These are phyloP conservation scores for Diaprepes abbreviatus DNA, from an alignment of 2,888 invertebrate species.

Conservation along the genomic window DNA sequence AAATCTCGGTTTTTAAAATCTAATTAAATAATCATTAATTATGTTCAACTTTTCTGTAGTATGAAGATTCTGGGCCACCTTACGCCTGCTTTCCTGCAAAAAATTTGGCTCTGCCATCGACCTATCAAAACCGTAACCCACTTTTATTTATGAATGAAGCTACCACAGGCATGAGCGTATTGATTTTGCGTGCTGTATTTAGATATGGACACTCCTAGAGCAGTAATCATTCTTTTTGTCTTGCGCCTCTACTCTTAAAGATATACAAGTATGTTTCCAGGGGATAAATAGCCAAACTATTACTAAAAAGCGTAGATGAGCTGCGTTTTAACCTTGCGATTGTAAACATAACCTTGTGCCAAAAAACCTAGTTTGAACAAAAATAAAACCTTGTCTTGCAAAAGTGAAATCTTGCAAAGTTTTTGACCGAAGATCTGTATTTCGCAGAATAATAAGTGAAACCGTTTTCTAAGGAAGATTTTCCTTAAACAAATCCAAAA, in stretches of 20 bases:
- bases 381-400: background rate
- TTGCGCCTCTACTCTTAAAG: background rate
- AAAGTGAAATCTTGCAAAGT: too few relatives aligned
- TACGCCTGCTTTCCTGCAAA: too few relatives aligned
- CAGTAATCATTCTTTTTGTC: background rate
- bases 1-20: too few relatives aligned
- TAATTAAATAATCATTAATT: too few relatives aligned
- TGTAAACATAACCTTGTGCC: conserved; percentile 7
- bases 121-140: background rate
- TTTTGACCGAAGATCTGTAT: too few relatives aligned
- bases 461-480: too few relatives aligned
- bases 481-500: too few relatives aligned
- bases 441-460: too few relatives aligned
- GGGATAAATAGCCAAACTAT: background rate
- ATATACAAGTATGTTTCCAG: background rate
- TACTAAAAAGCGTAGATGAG: background rate
- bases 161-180: background rate
- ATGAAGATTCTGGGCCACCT: too few relatives aligned
- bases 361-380: background rate
- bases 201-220: background rate
- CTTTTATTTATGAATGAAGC: background rate
- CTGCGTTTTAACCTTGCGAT: background rate
- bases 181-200: background rate
- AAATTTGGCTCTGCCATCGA: background rate
- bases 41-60: too few relatives aligned